Conservation (phyloP, 2,888 invertebrate species). For the Drosophila peninsularis region DNA sequence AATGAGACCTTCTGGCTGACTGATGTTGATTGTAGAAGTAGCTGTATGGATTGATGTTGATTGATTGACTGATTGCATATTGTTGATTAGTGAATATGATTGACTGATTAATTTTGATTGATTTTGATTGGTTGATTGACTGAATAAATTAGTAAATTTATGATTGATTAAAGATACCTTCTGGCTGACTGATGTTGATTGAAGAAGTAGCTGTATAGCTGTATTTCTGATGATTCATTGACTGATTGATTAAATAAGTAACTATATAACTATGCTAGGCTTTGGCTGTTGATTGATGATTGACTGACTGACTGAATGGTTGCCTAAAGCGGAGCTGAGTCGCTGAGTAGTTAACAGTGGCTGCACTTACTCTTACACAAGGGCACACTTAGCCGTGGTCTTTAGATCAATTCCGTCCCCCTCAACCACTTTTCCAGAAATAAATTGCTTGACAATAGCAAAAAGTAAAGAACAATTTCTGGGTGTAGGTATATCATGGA, state of each 20-base stretch:
- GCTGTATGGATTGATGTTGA: not conserved
- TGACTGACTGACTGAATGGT: not conserved
- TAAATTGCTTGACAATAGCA: not conserved
- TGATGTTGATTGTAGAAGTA: not conserved
- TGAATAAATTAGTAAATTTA: not conserved
- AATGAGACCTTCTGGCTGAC: too few relatives aligned
- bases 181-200: not conserved
- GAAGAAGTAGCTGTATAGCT: too few relatives aligned
- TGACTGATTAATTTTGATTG: not conserved
- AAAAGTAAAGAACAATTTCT: not conserved
- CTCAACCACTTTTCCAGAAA: not conserved
- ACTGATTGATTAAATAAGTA: slow-evolving; percentile 4
- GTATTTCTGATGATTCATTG: too few relatives aligned
- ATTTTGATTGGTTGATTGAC: too few relatives aligned
- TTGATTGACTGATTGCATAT: not conserved
- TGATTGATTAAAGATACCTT: too few relatives aligned
- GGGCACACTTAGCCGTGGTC: not conserved
- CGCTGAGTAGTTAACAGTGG: not conserved
- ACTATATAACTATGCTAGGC: too few relatives aligned
- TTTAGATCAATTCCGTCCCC: not conserved
- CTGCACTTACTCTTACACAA: not conserved
- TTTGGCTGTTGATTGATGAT: not conserved
- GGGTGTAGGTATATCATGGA: not conserved
- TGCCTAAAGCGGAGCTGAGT: not conserved
- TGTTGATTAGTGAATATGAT: too few relatives aligned